These are phyloP conservation scores for Camponotus floridanus DNA, from an alignment of 1,140 invertebrate genomes.

Conservation along the genomic window DNA sequence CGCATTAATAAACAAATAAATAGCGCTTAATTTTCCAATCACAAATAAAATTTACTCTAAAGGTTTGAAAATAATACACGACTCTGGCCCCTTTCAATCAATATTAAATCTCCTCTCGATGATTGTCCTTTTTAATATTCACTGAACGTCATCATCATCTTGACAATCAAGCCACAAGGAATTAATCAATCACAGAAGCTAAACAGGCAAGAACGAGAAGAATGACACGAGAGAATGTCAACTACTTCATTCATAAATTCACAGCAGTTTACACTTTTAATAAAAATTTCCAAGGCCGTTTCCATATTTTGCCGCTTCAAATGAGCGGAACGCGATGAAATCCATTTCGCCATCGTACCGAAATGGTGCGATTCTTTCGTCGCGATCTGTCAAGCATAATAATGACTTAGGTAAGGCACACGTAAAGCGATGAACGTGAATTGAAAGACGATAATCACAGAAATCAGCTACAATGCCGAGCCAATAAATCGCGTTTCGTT, in stretches of 20 bases:
- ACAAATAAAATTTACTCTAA: not conserved
- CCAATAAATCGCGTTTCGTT: too few species aligned
- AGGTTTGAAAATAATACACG: not conserved
- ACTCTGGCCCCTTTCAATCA: not conserved
- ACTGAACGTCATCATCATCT: not conserved
- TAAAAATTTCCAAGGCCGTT: constrained; percentile 28
- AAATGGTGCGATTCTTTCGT: constrained; percentile 21
- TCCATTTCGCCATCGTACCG: constrained; percentile 41
- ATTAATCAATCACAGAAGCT: not conserved
- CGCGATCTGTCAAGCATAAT: constrained; percentile 28
- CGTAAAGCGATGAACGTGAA: not conserved
- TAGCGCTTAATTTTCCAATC: not conserved
- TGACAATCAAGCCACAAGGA: constrained; percentile 19
- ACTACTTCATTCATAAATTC: constrained; percentile 61
- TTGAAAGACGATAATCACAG: too few species aligned
- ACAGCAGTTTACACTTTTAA: constrained; percentile 54
- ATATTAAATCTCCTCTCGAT: constrained; percentile 3
- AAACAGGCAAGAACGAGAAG: not conserved
- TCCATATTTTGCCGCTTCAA: constrained; percentile 68
- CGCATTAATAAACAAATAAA: not conserved
- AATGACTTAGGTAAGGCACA: constrained; percentile 8
- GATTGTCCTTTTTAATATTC: not conserved
- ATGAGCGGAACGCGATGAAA: constrained; percentile 52
- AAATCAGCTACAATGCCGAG: too few species aligned
- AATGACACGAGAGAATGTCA: constrained; percentile 17